Percentiles rank a stretch among this genome's conserved stretches.
Evolutionary conservation across 2,888 invertebrate species (phyloP).

Genomic region (Myathropa florea): DNA sequence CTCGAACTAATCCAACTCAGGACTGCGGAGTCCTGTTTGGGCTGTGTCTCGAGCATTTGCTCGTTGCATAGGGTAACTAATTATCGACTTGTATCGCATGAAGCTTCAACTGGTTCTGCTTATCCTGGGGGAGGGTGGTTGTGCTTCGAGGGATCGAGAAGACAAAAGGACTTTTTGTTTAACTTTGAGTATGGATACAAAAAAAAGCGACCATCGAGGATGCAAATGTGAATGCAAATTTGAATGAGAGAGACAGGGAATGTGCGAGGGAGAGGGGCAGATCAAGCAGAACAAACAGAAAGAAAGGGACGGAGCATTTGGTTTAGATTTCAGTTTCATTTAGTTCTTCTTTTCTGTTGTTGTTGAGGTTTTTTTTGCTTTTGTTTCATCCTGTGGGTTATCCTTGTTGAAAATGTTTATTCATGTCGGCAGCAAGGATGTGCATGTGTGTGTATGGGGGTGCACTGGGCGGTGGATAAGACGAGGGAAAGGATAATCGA

Average conservation of each 20-base stretch:
- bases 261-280: neutral
- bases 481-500: constrained; percentile 21
- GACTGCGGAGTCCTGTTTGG: no score
- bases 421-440: no score
- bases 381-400: neutral
- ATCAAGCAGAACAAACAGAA: neutral
- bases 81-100: no score
- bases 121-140: no score
- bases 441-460: neutral
- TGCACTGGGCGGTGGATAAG: neutral
- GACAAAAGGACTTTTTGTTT: neutral
- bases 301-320: neutral
- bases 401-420: constrained; percentile 10
- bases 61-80: no score
- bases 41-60: no score
- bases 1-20: no score
- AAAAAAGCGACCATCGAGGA: neutral
- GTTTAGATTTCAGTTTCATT: neutral
- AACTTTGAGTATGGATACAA: neutral
- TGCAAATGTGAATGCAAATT: neutral
- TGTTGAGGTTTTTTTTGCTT: no score
- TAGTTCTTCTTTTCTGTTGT: neutral
- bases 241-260: neutral
- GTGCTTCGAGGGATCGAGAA: no score
- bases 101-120: no score